Base-by-base conservation (phyloP, 2,888 invertebrate species). In the Eudasyphora cyanicolor region DNA sequence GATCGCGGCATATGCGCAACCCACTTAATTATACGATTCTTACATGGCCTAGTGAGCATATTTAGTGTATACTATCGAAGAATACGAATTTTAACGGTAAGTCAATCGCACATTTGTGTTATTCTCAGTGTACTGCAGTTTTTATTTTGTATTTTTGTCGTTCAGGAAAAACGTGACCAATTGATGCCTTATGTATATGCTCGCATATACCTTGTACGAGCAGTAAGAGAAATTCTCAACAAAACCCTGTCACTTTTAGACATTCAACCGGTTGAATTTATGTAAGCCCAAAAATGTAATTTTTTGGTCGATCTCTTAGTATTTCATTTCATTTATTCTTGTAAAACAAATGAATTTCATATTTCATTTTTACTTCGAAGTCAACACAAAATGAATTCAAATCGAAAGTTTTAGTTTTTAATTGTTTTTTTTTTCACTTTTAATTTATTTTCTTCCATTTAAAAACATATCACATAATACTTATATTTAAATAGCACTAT, bases 31-130 rank as follows among this genome's bases (percentile, higher is more conserved):
- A 94, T 95, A 85, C 92, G 93, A 79, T 96, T 94, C 89, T 91
- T 96, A 7, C 93, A 93, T 81, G 93, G 93, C 8, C 92, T 96
- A 90, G 95, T 95, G 24, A 93, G 94, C 51, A 89, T 93, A 7
- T 95, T 96, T 88, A 96, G 96, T 89, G 93, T 94, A 75, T 97
- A 96, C 89, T 97, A 97, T 88, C 93, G 95, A 84, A 93, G 94
- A 89, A 93, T 94, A 42, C 94, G 95, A 86, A 94, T 97, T 88
- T 92, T 97, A 84, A 94, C 94, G 86, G 96, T 96, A 92, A 93
- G 94, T 92, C n/a, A 79, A 19, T 35, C 24, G 21, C 17, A 7
- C 4, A n/a, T 19, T 57, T 60, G n/a, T 29, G 29, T 29, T 24
- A n/a, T n/a, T n/a, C n/a, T n/a, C n/a, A n/a, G 38, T 38, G 12